Conservation (phyloP, 1,140 invertebrate species). For the Macrotrachela quadricornifera region DNA sequence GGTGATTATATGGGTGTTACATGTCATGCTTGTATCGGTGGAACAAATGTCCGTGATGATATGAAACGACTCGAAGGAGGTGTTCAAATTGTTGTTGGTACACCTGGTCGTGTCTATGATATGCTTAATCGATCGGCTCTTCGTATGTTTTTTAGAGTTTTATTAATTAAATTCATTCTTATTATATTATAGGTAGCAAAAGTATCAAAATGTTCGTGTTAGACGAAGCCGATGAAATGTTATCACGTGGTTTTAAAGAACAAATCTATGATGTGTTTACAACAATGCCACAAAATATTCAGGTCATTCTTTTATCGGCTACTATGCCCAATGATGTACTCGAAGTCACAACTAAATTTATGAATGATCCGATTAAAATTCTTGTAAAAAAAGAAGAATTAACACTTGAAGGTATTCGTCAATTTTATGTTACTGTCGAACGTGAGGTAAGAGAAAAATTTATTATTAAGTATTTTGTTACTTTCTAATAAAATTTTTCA, state of each 20-base stretch:
- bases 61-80: constrained; percentile 72
- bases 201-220: constrained; percentile 91
- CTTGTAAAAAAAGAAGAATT: constrained; percentile 95
- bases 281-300: constrained; percentile 63
- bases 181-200: constrained; percentile 32
- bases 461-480: too few species aligned
- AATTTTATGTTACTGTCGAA: constrained; percentile 87
- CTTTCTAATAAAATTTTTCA: too few species aligned
- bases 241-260: constrained; percentile 95
- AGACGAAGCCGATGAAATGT: constrained; percentile 99
- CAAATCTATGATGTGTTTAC: constrained; percentile 98
- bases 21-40: constrained; percentile 96
- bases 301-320: constrained; percentile 83
- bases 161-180: background rate
- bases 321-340: constrained; percentile 89
- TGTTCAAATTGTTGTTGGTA: constrained; percentile 89
- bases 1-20: constrained; percentile 90
- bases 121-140: constrained; percentile 84
- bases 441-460: constrained; percentile 46
- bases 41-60: constrained; percentile 90
- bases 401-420: constrained; percentile 96
- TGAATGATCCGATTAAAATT: constrained; percentile 82
- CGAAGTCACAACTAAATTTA: constrained; percentile 86
- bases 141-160: constrained; percentile 54
- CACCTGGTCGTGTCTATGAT: constrained; percentile 87